Base-by-base conservation (phyloP, 1,140 invertebrate species). In the Rhyacophila brunnea region DNA sequence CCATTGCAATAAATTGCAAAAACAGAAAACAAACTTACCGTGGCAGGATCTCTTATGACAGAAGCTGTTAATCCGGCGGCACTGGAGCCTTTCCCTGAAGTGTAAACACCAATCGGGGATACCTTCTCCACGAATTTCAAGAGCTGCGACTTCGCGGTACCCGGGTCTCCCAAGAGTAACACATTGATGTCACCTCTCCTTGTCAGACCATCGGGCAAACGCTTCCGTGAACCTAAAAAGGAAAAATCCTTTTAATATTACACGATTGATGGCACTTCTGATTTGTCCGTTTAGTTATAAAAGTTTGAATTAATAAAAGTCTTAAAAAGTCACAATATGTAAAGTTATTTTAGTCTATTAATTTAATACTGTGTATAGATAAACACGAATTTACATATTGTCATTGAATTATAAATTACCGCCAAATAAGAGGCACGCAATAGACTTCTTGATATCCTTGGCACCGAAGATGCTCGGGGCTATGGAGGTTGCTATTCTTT, bases 51-150 rank as follows among this genome's bases (percentile, higher is more conserved):
- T 68, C 95, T 82, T 58, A 88, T 93, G 18, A 99, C 96, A 0
- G 97, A 98, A 1, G 97, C 98, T 43, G 98, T 99, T 7, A 99
- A 82, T 82, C 98, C 97, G 65, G 97, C 98, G 48, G 98, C 98
- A 69, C 95, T 98, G 56, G 95, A 98, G 0, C 97, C 98, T 81
- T 99, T 99, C 1, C 97, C 98, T 0, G 96, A 98, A 0, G 98
- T 99, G 69, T 99, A 99, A 4, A 99, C 90, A 10, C 88, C 95
- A 68, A 99, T 93, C 0, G 98, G 98, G 0, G 97, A 86, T 6
- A 96, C 95, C 70, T 88, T 88, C 74, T 99, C 95, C 1, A 98
- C 96, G 78, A 99, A 99, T 75, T 99, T 99, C 0, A 99, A 77
- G 23, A 99, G 74, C 71, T 99, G 98, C 14, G 94, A 97, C 72